Evolutionary conservation across 2,113 vertebrate genomes (phyloP), one percentile per base, ranked within the genome.

Genomic region (Climacteris rufus): DNA sequence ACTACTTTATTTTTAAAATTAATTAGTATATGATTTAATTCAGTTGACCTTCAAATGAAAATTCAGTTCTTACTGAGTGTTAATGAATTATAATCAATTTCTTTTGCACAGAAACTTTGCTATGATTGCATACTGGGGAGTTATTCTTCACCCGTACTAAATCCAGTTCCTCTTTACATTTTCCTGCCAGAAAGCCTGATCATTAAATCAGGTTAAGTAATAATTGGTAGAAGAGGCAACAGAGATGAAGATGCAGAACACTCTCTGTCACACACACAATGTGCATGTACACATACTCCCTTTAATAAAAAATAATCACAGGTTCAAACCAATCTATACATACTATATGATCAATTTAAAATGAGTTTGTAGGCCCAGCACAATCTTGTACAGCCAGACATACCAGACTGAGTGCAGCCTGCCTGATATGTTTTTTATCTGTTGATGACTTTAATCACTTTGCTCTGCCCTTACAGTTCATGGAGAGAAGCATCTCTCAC

Each of bases 1-100:
- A 31, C 85, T 69, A 80, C 39, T 96, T 96, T 96, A 90, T 84
- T 96, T 97, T 97, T 47, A 87, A 97, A 97, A 96, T 97, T 96
- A 96, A 97, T 98, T 96, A 96, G 87, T 82, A 78, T 94, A 88
- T 71, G 70, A 97, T 97, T 96, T 96, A 94, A 91, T 97, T 96
- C 95, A 87, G 83, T 69, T 97, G 95, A 96, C 95, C 92, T 98
- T 97, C 92, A 97, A 80, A 96, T 68, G 76, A 92, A 96, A 96
- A 98, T 91, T 94, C 94, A 60, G 17, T 86, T 81, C 83, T 92
- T 97, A 96, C 96, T 96, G 96, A 95, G 89, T 83, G 88, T 82
- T 95, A 97, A 96, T 92, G 79, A 94, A 94, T 89, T 88, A 92
- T 69, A 91, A 95, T 88, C 50, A 24, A 53, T 3, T 7, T 85